These are phyloP conservation scores for Ahaetulla prasina DNA, from an alignment of 2,113 vertebrate species.

Conservation along the genomic window DNA sequence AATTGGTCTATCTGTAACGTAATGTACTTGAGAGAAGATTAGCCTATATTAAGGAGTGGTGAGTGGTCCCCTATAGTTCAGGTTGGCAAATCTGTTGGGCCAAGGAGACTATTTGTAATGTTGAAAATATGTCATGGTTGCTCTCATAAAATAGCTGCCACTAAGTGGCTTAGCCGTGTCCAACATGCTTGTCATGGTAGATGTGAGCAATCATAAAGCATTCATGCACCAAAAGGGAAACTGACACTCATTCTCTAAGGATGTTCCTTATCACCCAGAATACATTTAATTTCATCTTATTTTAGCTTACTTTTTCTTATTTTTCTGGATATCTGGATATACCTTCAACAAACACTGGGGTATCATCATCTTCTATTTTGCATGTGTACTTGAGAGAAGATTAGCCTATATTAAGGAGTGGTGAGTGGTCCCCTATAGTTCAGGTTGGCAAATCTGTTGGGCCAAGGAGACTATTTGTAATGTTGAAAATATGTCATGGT, in stretches of 20 bases:
- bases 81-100: background rate
- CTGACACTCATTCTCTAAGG: background rate
- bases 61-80: background rate
- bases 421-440: background rate
- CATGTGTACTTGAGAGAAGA: background rate
- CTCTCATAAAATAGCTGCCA: background rate
- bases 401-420: background rate
- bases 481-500: background rate
- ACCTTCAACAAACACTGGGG: background rate
- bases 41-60: background rate
- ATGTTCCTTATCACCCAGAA: background rate
- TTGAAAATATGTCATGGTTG: background rate
- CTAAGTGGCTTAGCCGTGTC: background rate
- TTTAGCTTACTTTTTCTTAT: background rate
- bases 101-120: background rate
- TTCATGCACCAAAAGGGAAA: background rate
- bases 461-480: background rate
- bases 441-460: background rate
- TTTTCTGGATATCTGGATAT: background rate
- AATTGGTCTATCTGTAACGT: too few relatives aligned
- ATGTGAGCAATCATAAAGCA: background rate
- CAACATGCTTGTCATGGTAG: background rate
- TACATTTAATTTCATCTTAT: background rate
- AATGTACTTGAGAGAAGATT: background rate
- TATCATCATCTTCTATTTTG: background rate